Base-by-base conservation (phyloP, 1,140 invertebrate genomes). In the Cotesia glomerata region DNA sequence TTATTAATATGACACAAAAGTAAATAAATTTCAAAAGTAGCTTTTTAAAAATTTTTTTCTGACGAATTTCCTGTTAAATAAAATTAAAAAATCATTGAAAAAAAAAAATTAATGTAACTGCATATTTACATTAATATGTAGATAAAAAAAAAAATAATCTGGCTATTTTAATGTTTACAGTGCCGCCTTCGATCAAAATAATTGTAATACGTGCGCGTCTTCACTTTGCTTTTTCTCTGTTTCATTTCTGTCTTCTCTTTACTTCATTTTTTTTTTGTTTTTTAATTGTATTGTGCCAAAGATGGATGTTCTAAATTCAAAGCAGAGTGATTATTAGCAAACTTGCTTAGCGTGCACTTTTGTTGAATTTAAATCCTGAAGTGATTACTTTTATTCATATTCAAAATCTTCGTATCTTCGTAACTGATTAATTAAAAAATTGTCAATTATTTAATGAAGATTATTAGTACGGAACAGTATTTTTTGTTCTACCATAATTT, bases 241-340 rank as follows among this genome's bases (percentile, higher is more conserved):
- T 39, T 69, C 34, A 35, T 61, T 74, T 70, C 39, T 35, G 34
- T 54, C 36, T 32, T 67, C 36, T 56, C 51, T 56, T 73, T 16
- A n/a, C 58, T 34, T 69, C 36, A 35, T 59, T 69, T 61, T 64
- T 35, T 58, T 71, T 64, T 71, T 68, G 64, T 73, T 75, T 68
- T 36, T 14, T 73, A 71, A 71, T 71, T 70, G 58, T 73, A 75
- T 71, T 73, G 74, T 75, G 74, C 74, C 74, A 75, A 75, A 75
- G 74, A 75, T 75, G 74, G 71, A 75, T 75, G 71, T 75, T 75
- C 68, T 68, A 75, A 73, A 73, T 71, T 73, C 61, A 16, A 69
- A 58, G 74, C 36, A 54, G 51, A 75, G 54, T 51, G 39, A 58
- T 54, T 13, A 54, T 68, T 68, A 71, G 71, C 74, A 73, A 75